Percentiles rank a stretch among this genome's conserved stretches.
Evolutionary conservation across 2,797 vertebrate species (phyloP).

Genomic region (Helostoma temminkii): DNA sequence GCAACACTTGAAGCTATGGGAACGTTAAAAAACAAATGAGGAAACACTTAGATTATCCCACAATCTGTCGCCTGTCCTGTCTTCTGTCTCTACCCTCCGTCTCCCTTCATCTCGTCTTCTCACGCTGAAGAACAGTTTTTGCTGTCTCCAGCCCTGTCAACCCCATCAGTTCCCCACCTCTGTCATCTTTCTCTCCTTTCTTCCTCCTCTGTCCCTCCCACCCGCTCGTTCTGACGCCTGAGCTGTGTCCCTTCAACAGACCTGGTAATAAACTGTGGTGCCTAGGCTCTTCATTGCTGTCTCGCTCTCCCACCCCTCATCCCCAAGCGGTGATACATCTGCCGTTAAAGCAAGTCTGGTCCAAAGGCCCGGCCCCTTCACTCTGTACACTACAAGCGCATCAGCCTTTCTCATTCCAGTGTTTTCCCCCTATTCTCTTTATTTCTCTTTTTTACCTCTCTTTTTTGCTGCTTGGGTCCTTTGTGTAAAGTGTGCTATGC

Average conservation of each 20-base stretch:
- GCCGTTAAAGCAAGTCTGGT: slow-evolving; percentile 53
- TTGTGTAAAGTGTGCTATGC: slow-evolving; percentile 82
- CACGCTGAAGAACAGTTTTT: slow-evolving; percentile 52
- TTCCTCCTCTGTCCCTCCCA: slow-evolving; percentile 67
- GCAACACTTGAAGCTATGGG: slow-evolving; percentile 63
- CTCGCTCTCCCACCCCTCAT: slow-evolving; percentile 76
- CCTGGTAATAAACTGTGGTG: slow-evolving; percentile 83
- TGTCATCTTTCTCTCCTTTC: slow-evolving; percentile 69
- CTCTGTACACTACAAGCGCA: slow-evolving; percentile 67
- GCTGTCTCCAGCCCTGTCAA: slow-evolving; percentile 69
- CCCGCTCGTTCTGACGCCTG: slow-evolving; percentile 79
- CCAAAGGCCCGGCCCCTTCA: slow-evolving; percentile 60
- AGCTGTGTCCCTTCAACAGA: slow-evolving; percentile 79
- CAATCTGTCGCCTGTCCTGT: slow-evolving; percentile 45
- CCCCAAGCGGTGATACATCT: slow-evolving; percentile 70
- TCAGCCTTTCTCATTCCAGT: slow-evolving; percentile 54
- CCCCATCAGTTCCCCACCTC: slow-evolving; percentile 70
- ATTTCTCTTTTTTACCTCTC: slow-evolving; percentile 51
- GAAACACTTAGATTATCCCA: slow-evolving; percentile 57
- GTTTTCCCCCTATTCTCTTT: slow-evolving; percentile 53
- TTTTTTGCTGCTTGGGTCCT: slow-evolving; percentile 73
- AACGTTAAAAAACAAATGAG: slow-evolving; percentile 59
- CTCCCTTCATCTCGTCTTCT: slow-evolving; percentile 52
- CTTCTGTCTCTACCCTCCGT: slow-evolving; percentile 34
- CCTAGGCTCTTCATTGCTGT: slow-evolving; percentile 80